Base-by-base conservation (phyloP, 1,140 invertebrate species). In the Dufourea novaeangliae region DNA sequence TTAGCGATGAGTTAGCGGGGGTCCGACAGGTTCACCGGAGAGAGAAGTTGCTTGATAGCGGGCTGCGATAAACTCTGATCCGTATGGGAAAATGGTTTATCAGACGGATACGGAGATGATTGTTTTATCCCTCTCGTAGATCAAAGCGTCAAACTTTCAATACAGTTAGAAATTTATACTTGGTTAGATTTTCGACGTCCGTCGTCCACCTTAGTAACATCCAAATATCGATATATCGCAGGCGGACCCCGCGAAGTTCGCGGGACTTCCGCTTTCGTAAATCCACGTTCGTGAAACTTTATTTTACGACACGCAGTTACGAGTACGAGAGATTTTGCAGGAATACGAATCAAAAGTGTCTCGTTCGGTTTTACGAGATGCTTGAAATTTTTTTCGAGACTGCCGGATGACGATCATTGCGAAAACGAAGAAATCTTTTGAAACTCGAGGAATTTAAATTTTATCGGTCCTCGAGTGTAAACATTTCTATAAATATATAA, bases 1-100 rank as follows among this genome's bases (percentile, higher is more conserved):
- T 73, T 77, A 72, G 50, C 63, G 44, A 39, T n/a, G 29, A 20
- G 57, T 22, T 59, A 32, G 34, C 46, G 67, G 41, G 61, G 37
- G 62, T 78, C 56, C 69, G 79, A 78, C 68, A 78, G 69, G 74
- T 69, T 69, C 63, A 67, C 37, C 78, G 27, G 67, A 64, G 63
- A 81, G 63, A 37, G 27, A 29, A 39, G 50, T 32, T 32, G 11
- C 25, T 41, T 50, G 56, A 78, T 63, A 64, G 56, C 44, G 52
- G 73, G 41, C 63, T 57, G 41, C 22, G 75, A 78, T 73, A 82
- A 59, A 82, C 52, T 27, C 39, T 29, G 79, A 69, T 72, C 39
- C 34, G 34, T 46, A 52, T 10, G 46, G 37, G 46, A 41, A 78
- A 37, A 41, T 69, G n/a, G n/a, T n/a, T n/a, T n/a, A n/a, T n/a